A percentile compares a stretch with the other conserved stretches of the same genome.
phyloP scores from a whole-genome alignment of 2,797 vertebrate genomes.

The Rhodeus uyekii region DNA sequence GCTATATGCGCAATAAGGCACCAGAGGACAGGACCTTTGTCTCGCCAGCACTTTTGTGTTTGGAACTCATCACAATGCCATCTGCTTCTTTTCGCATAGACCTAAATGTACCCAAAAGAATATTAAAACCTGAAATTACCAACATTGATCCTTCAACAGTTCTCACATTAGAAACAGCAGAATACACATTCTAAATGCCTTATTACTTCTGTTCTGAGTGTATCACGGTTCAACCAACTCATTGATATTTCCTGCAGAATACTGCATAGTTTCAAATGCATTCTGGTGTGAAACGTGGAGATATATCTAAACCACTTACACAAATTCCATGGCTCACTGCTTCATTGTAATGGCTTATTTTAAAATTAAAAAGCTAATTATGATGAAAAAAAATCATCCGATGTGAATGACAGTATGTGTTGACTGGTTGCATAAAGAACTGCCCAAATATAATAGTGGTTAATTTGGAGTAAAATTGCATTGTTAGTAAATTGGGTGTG shows the following conservation, averaged over 20 bases:
- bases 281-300: not conserved
- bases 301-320: not conserved
- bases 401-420: constrained; percentile 13
- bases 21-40: constrained; percentile 50
- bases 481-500: constrained; percentile 30
- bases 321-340: constrained; percentile 7
- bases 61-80: constrained; percentile 37
- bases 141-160: not conserved
- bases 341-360: constrained; percentile 26
- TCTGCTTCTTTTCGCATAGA: not conserved
- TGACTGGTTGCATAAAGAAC: constrained; percentile 12
- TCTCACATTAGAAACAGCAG: not conserved
- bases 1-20: constrained; percentile 54
- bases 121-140: not conserved
- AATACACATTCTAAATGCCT: not conserved
- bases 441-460: constrained; percentile 14
- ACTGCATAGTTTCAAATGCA: not conserved
- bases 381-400: not conserved
- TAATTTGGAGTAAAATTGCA: constrained; percentile 37
- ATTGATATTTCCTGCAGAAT: not conserved
- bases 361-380: constrained; percentile 34
- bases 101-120: not conserved
- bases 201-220: not conserved
- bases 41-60: constrained; percentile 23
- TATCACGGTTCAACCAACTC: not conserved